These are phyloP conservation scores for Ifrita kowaldi DNA, from an alignment of 2,113 vertebrate genomes.

Conservation along the genomic window DNA sequence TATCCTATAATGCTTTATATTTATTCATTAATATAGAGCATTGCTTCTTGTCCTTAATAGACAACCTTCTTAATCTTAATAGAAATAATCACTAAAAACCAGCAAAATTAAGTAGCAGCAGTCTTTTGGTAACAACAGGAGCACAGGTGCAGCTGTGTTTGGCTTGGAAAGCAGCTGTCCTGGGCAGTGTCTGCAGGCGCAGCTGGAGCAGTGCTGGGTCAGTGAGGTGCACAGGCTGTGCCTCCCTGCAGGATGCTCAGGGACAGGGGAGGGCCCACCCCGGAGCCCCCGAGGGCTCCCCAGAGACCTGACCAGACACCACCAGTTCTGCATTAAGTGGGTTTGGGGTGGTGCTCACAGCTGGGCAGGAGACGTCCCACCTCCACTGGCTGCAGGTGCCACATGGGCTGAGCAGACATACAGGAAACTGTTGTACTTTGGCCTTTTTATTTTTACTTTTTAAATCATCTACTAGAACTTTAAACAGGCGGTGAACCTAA, in stretches of 20 bases:
- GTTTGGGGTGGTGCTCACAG: neutral
- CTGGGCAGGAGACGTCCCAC: neutral
- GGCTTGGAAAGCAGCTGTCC: neutral
- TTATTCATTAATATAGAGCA: neutral
- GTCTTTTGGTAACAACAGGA: neutral
- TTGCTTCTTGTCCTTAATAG: neutral
- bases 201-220: accelerated
- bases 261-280: neutral
- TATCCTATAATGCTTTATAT: neutral
- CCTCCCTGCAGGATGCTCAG: neutral
- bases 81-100: neutral
- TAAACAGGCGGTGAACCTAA: neutral
- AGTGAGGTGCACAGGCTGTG: neutral
- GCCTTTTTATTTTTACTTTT: neutral
- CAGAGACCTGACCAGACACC: neutral
- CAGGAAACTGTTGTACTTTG: neutral
- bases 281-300: accelerated
- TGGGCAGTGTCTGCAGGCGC: neutral
- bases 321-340: accelerated
- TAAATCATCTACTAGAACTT: neutral
- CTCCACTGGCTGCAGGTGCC: accelerated
- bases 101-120: neutral
- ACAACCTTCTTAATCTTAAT: neutral
- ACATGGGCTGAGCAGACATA: accelerated
- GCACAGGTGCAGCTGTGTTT: neutral